phyloP scores from a whole-genome alignment of 1,140 invertebrate genomes.

The Monomorium pharaonis region DNA sequence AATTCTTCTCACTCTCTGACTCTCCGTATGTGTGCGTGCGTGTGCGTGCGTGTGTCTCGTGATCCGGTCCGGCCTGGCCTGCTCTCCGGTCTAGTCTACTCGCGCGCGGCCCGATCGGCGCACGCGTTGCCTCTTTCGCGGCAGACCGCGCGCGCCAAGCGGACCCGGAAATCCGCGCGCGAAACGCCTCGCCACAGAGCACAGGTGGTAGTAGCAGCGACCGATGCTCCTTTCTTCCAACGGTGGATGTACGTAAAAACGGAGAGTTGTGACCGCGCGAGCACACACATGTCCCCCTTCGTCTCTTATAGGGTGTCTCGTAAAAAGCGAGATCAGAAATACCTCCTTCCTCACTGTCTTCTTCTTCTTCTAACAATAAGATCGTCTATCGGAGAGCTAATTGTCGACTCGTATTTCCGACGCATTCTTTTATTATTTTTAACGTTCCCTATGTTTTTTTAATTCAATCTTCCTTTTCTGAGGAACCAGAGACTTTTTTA shows the following conservation, averaged over 20 bases:
- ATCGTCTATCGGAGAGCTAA: not conserved
- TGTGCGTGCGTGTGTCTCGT: too few species aligned
- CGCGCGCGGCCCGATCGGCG: constrained; percentile 24
- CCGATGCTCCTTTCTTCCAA: not conserved
- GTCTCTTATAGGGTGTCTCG: constrained; percentile 54
- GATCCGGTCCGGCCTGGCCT: not conserved
- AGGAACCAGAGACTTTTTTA: too few species aligned
- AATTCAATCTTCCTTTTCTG: not conserved
- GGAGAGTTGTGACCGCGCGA: not conserved
- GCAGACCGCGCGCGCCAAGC: constrained; percentile 2
- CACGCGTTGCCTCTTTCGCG: not conserved
- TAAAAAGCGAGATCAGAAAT: constrained; percentile 55
- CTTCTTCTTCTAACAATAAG: not conserved
- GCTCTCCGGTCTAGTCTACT: constrained; percentile 4
- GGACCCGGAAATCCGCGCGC: constrained; percentile 44
- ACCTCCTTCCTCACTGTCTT: constrained; percentile 17
- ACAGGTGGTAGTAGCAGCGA: constrained; percentile 27
- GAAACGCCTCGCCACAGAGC: constrained; percentile 1
- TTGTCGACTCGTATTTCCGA: not conserved
- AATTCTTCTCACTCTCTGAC: constrained; percentile 45
- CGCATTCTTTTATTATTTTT: not conserved
- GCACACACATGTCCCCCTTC: constrained; percentile 43
- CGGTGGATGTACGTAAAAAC: constrained; percentile 24
- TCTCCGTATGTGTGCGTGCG: not conserved
- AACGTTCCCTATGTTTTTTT: too few species aligned